A percentile compares a stretch with the other conserved stretches of the same genome.
Evolutionary conservation across 1,140 invertebrate genomes (phyloP).

Genomic region (Lordiphosa clarofinis): DNA sequence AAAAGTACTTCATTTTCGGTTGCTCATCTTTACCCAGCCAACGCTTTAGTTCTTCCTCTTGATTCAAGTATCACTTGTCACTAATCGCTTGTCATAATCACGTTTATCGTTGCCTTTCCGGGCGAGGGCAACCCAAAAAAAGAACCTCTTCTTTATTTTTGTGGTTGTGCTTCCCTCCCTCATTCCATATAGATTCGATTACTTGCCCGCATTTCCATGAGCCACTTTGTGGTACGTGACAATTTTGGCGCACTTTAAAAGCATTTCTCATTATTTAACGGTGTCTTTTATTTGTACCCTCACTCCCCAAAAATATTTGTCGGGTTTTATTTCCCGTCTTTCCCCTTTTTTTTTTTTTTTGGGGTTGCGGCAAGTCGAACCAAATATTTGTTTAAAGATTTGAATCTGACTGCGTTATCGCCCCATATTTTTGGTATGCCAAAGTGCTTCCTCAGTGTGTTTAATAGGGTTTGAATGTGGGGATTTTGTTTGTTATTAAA

Average conservation of each 20-base stretch:
- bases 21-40: not conserved
- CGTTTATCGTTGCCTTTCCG: constrained; percentile 62
- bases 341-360: constrained; percentile 10
- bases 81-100: constrained; percentile 71
- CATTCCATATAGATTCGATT: constrained; percentile 16
- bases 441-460: constrained; percentile 4
- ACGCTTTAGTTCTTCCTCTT: constrained; percentile 18
- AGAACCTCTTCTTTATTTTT: constrained; percentile 38
- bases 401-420: constrained; percentile 62
- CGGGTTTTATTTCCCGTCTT: constrained; percentile 15
- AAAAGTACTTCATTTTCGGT: not conserved
- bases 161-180: constrained; percentile 47
- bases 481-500: no score
- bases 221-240: constrained; percentile 60
- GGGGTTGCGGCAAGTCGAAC: constrained; percentile 40
- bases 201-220: constrained; percentile 45
- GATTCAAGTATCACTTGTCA: constrained; percentile 68
- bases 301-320: constrained; percentile 15
- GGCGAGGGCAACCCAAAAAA: constrained; percentile 20
- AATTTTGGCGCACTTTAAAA: constrained; percentile 57
- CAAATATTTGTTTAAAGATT: constrained; percentile 74
- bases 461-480: constrained; percentile 11
- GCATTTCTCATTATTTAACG: constrained; percentile 2
- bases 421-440: constrained; percentile 4
- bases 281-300: not conserved